Evolutionary conservation across 1,140 invertebrate genomes (phyloP).

Genomic region (Philaenus spumarius): DNA sequence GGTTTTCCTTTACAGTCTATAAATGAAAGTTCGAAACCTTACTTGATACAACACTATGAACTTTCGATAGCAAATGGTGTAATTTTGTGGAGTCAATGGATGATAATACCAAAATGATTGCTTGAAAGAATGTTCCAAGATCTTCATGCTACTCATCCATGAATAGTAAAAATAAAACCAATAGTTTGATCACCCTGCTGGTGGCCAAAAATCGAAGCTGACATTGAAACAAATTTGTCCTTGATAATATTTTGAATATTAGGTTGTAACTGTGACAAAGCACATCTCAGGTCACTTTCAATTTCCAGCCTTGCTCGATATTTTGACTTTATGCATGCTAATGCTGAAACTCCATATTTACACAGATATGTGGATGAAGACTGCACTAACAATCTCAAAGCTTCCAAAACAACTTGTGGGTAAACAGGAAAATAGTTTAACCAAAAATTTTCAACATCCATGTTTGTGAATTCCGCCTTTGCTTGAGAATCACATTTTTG

Average conservation of each 20-base stretch:
- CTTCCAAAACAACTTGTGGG: conserved; percentile 4
- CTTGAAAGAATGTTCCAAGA: too few species aligned
- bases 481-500: background rate
- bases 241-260: conserved; percentile 9
- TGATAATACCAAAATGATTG: too few species aligned
- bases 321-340: conserved; percentile 17
- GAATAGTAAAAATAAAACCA: too few species aligned
- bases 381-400: conserved; percentile 10
- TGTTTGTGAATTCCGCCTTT: background rate
- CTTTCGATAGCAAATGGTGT: too few species aligned
- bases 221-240: conserved; percentile 18
- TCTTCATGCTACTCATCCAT: too few species aligned
- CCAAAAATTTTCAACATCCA: conserved; percentile 8
- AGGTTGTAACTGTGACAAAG: conserved; percentile 16
- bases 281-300: conserved; percentile 3
- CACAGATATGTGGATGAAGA: conserved; percentile 18
- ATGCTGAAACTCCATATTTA: conserved; percentile 19
- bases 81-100: too few species aligned
- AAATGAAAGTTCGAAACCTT: too few species aligned
- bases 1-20: too few species aligned
- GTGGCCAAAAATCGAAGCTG: too few species aligned
- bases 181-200: too few species aligned
- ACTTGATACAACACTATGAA: too few species aligned
- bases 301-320: conserved; percentile 11
- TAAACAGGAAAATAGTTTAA: conserved; percentile 6